Conservation (phyloP, 2,797 vertebrate species). For the Danio kyathit region DNA sequence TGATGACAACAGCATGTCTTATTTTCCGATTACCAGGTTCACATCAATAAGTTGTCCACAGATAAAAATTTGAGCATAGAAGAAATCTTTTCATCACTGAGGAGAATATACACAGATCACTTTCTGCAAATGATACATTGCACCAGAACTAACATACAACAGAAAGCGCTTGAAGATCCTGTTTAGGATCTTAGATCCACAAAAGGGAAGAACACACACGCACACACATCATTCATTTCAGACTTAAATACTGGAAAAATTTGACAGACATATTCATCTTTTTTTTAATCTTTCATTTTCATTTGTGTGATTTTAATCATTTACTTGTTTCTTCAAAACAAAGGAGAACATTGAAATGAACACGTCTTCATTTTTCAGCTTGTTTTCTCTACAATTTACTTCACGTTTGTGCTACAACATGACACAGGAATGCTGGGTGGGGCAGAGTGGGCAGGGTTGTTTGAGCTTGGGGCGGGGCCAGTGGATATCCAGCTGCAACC, state of each 20-base stretch:
- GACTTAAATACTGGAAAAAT: constrained; percentile 82
- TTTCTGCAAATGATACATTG: constrained; percentile 86
- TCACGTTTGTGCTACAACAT: constrained; percentile 96
- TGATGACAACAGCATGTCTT: constrained; percentile 78
- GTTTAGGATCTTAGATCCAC: constrained; percentile 68
- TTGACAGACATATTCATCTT: constrained; percentile 86
- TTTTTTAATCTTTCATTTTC: constrained; percentile 67
- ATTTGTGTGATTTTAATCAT: constrained; percentile 71
- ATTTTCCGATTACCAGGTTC: constrained; percentile 79
- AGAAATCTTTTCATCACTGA: constrained; percentile 75
- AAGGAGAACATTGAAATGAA: constrained; percentile 91
- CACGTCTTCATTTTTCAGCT: constrained; percentile 81
- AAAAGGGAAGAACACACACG: constrained; percentile 70
- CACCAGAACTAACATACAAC: constrained; percentile 69
- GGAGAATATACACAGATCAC: constrained; percentile 90
- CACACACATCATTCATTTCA: constrained; percentile 88
- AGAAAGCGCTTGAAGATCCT: constrained; percentile 13
- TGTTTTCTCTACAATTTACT: constrained; percentile 87
- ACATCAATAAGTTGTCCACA: constrained; percentile 85
- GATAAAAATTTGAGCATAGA: constrained; percentile 83
- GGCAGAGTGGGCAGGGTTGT: constrained; percentile 52
- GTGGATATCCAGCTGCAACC: constrained; percentile 55
- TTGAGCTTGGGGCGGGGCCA: constrained; percentile 4
- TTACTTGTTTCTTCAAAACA: constrained; percentile 81
- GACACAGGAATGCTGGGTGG: constrained; percentile 78